Percentiles rank a stretch among this genome's conserved stretches.
phyloP scores from a whole-genome alignment of 2,888 invertebrate genomes.

The Ypsolopha sequella region DNA sequence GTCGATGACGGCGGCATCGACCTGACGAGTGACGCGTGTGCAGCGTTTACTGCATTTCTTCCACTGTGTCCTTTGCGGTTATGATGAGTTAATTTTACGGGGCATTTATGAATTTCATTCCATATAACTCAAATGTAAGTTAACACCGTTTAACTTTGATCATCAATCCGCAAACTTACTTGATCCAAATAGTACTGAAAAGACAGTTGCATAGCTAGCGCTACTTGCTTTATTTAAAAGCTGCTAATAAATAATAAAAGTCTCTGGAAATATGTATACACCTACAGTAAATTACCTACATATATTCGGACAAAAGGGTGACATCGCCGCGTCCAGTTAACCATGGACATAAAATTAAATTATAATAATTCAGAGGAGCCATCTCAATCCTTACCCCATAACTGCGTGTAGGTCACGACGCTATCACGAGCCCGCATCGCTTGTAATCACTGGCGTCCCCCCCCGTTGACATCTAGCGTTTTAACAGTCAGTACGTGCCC shows the following conservation, averaged over 20 bases:
- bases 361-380: background rate
- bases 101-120: too few relatives aligned
- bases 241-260: too few relatives aligned
- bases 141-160: too few relatives aligned
- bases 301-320: background rate
- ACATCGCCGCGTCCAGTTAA: background rate
- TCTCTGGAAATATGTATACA: too few relatives aligned
- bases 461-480: slow-evolving; percentile 64
- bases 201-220: too few relatives aligned
- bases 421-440: slow-evolving; percentile 52
- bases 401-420: slow-evolving; percentile 46
- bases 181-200: too few relatives aligned
- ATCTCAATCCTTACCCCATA: slow-evolving; percentile 7
- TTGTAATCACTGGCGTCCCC: slow-evolving; percentile 31
- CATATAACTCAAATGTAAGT: too few relatives aligned
- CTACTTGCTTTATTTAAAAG: too few relatives aligned
- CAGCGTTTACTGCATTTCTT: background rate
- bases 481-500: slow-evolving; percentile 64
- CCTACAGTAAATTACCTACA: too few relatives aligned
- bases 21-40: background rate
- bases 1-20: slow-evolving; percentile 8
- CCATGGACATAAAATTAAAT: background rate
- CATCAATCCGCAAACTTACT: too few relatives aligned
- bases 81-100: too few relatives aligned
- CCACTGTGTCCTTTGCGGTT: too few relatives aligned